Percentiles rank a stretch among this genome's conserved stretches.
These are phyloP conservation scores for Arge pagana DNA, from an alignment of 2,888 invertebrate species.

Conservation along the genomic window DNA sequence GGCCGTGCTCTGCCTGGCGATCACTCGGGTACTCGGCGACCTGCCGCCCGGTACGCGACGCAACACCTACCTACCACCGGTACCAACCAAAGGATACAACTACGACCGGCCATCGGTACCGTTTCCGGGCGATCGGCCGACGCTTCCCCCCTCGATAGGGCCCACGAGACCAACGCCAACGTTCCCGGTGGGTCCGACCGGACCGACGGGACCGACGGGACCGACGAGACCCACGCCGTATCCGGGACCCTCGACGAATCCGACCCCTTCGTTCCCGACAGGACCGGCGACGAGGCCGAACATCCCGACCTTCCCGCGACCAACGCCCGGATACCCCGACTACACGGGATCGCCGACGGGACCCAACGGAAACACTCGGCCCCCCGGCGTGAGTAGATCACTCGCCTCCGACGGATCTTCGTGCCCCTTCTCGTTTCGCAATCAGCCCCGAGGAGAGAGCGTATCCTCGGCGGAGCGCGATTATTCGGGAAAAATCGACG, in stretches of 20 bases:
- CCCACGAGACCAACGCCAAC: constrained; percentile 35
- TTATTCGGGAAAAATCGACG: too few relatives aligned
- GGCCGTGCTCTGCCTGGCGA: constrained; percentile 60
- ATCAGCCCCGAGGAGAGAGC: too few relatives aligned
- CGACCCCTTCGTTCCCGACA: constrained; percentile 33
- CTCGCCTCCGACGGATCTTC: too few relatives aligned
- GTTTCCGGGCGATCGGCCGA: constrained; percentile 64
- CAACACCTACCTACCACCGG: constrained; percentile 76
- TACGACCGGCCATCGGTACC: constrained; percentile 72
- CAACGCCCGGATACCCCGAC: constrained; percentile 47
- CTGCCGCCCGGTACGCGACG: constrained; percentile 65
- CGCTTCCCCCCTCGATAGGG: constrained; percentile 29
- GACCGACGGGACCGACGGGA: constrained; percentile 32
- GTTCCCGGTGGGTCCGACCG: constrained; percentile 37
- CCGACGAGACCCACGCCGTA: constrained; percentile 27
- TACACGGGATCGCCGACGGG: constrained; percentile 43
- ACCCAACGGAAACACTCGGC: constrained; percentile 39
- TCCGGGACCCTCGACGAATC: too few relatives aligned
- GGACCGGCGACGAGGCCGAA: constrained; percentile 44
- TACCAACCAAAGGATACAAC: constrained; percentile 67
- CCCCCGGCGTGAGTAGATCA: constrained; percentile 41
- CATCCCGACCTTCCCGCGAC: constrained; percentile 33
- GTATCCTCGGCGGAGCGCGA: too few relatives aligned
- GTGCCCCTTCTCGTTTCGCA: too few relatives aligned
- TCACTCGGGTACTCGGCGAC: constrained; percentile 60